Base-by-base conservation (phyloP, 2,888 invertebrate genomes). In the Schizotus pectinicornis region DNA sequence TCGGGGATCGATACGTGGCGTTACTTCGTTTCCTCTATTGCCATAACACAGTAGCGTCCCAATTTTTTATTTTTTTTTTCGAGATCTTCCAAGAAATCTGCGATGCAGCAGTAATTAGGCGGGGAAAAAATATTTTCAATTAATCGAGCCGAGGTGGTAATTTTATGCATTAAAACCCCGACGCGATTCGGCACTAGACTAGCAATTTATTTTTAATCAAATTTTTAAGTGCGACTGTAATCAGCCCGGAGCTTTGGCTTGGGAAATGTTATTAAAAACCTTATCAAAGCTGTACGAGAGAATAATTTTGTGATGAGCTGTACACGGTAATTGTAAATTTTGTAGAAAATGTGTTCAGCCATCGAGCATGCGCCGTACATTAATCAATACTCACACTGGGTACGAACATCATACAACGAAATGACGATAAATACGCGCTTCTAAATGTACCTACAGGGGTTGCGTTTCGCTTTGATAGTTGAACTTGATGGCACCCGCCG, bases 311-410 rank as follows among this genome's bases (percentile, higher is more conserved):
- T 75, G 74, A 77, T 74, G 75, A 70, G 77, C 76, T 78, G 76
- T 76, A 77, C 76, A 75, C 74, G 72, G 75, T 79, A 79, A 79
- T 80, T 79, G 79, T 79, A 75, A 79, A 79, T 78, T 75, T 77
- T 74, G 56, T 59, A 56, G 59, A 59, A 59, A 59, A 59, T 59
- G 59, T 59, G 59, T 59, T 59, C 59, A 46, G 41, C 41, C 59
- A 59, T 56, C 59, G 51, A 49, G 59, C 59, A 59, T 59, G 59
- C 59, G 59, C 56, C 41, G 34, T 52, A 9, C 39, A 56, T 59
- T 56, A 59, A 59, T 59, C 59, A 59, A 59, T 59, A 59, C 59
- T 59, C 56, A 47, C 49, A 54, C 54, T 38, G 49, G 49, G 55
- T 49, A 43, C 59, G 59, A 59, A 52, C 55, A 56, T 59, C 55